Evolutionary conservation across 2,113 vertebrate genomes (phyloP), one percentile per base, ranked within the genome.

Genomic region (Cyprinodon variegatus): DNA sequence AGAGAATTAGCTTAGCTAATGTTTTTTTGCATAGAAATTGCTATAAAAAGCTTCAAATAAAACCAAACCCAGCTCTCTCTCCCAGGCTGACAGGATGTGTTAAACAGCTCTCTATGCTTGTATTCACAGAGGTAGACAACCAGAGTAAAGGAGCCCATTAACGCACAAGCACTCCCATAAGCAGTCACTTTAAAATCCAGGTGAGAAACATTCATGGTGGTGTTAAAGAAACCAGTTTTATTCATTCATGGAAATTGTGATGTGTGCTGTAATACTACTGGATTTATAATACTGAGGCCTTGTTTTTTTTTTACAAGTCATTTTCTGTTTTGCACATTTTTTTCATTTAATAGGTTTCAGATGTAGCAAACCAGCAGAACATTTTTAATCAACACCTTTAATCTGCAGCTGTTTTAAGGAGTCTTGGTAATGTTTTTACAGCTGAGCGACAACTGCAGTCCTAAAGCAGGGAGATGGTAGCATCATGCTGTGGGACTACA

Each of bases 91-190:
- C 64, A 68, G 53, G 70, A 77, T 46, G 72, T 74, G 85, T 86
- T 82, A 68, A 76, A 85, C 37, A 14, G 69, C 37, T 78, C 67
- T 61, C 86, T 76, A 41, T 8, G 4, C 68, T 46, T 43, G 40
- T 87, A 84, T 86, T 89, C 77, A 87, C 22, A 67, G 72, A 38
- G 39, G 61, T 17, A 50, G 75, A 22, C 79, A 39, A 60, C 68
- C 65, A 71, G 66, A 71, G 69, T 41, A 43, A 69, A 68, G 22
- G 0, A 59, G 15, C 5, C 41, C 10, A 40, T 0, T 1, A 4
- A 75, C 15, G 61, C 43, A 60, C 11, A 17, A 14, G 14, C 46
- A 65, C 61, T 59, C 53, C 50, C 13, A 3, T 1, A 71, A 48
- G 50, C 53, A 64, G 39, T 59, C 65, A 57, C 37, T 43, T 46